Evolutionary conservation across 2,113 vertebrate genomes (phyloP).

Genomic region (Platichthys flesus): DNA sequence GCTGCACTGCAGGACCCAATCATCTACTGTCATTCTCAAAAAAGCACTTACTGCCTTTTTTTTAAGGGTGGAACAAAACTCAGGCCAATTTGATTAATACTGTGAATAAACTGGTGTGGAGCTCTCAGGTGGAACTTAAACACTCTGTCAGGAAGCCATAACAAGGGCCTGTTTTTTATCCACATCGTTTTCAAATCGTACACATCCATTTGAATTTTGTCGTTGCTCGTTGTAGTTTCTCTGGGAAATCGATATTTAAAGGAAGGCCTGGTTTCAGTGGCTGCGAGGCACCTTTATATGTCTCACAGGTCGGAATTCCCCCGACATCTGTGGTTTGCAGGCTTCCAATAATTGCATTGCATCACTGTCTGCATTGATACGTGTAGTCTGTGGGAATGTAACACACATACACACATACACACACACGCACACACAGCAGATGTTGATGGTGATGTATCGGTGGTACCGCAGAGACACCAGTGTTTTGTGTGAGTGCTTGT

Average conservation of each 20-base stretch:
- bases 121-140: neutral
- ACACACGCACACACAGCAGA: neutral
- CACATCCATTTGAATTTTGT: neutral
- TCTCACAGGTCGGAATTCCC: neutral
- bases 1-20: neutral
- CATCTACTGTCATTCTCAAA: neutral
- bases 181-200: neutral
- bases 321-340: conserved; percentile 11
- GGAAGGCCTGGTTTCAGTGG: neutral
- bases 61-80: no score
- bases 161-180: no score
- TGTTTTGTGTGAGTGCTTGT: conserved; percentile 11
- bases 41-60: neutral
- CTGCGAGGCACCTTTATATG: neutral
- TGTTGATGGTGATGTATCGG: conserved; percentile 31
- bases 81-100: no score
- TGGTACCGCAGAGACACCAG: conserved; percentile 10
- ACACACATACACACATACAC: conserved; percentile 3
- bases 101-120: no score
- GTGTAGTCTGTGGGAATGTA: conserved; percentile 38
- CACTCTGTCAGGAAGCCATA: no score
- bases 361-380: conserved; percentile 13
- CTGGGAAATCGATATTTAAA: neutral
- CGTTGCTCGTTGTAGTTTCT: neutral
- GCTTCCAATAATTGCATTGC: conserved; percentile 27